Percentiles rank a stretch among this genome's conserved stretches.
phyloP scores from a whole-genome alignment of 2,113 vertebrate genomes.

The Toxotes chatareus region DNA sequence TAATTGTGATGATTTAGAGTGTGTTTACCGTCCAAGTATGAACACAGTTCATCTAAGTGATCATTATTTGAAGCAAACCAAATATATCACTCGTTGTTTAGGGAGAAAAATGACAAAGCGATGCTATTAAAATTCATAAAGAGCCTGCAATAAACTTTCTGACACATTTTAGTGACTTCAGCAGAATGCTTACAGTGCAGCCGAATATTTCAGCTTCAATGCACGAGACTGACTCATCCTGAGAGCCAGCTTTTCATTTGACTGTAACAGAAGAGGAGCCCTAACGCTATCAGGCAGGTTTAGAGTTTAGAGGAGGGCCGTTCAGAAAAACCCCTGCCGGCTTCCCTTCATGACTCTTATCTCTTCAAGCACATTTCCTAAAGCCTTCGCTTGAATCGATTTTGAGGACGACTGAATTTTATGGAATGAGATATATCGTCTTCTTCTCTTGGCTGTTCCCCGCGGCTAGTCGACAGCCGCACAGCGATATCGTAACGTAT shows the following conservation, averaged over 20 bases:
- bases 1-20: slow-evolving; percentile 61
- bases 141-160: slow-evolving; percentile 52
- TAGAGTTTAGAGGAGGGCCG: slow-evolving; percentile 54
- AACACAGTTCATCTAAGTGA: slow-evolving; percentile 59
- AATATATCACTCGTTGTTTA: slow-evolving; percentile 52
- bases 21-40: slow-evolving; percentile 56
- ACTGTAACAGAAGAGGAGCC: slow-evolving; percentile 49
- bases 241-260: slow-evolving; percentile 62
- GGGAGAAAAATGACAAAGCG: slow-evolving; percentile 35
- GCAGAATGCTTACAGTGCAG: slow-evolving; percentile 64
- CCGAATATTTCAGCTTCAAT: slow-evolving; percentile 46
- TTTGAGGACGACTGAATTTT: slow-evolving; percentile 73
- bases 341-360: slow-evolving; percentile 73
- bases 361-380: slow-evolving; percentile 75
- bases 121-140: slow-evolving; percentile 62
- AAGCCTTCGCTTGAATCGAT: slow-evolving; percentile 73
- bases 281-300: slow-evolving; percentile 67
- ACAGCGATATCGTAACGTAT: slow-evolving; percentile 21
- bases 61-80: slow-evolving; percentile 54
- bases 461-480: slow-evolving; percentile 9
- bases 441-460: slow-evolving; percentile 6
- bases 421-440: slow-evolving; percentile 55
- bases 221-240: slow-evolving; percentile 46
- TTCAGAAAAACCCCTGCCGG: slow-evolving; percentile 45
- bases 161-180: slow-evolving; percentile 63